Base-by-base conservation (phyloP, 2,797 vertebrate genomes). In the Acanthurus lineatus region DNA sequence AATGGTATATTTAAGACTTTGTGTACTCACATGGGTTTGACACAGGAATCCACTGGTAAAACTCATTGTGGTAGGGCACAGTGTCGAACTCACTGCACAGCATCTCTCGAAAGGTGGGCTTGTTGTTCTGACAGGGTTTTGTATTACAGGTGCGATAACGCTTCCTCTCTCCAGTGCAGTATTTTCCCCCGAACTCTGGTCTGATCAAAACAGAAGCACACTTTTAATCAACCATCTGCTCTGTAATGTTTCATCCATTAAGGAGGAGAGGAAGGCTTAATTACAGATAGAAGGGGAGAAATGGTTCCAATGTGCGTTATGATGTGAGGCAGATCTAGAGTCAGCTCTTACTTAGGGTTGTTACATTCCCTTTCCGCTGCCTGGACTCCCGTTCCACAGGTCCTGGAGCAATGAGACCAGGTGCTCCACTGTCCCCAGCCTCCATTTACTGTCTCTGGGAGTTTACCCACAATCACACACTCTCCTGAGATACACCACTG, bases 51-150 rank as follows among this genome's bases (percentile, higher is more conserved):
- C 98, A 99, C 84, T 93, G 91, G 90, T 99, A 97, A 73, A 99
- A 95, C 59, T 97, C 94, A 0, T 98, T 98, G 89, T 97, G 96
- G 92, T 99, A 98, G 2, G 96, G 95, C 63, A 99, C 97, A 0
- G 97, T 99, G 91, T 99, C 96, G 79, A 99, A 99, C 88, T 99
- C 98, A 45, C 96, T 98, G 93, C 98, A 99, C 59, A 98, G 97
- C 97, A 99, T 98, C 90, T 99, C 97, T 45, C 98, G 95, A 69
- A 99, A 99, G 1, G 95, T 96, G 0, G 97, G 97, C 2, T 63
- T 82, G 0, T 92, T 89, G 3, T 83, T 93, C 61, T 2, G 90
- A 42, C 98, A 99, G 0, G 92, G 92, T 52, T 94, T 96, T 0
- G 96, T 94, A 73, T 97, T 99, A 81, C 98, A 99, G 25, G 98